Base-by-base conservation (phyloP, 1,140 invertebrate genomes). In the Eupeodes corollae region DNA sequence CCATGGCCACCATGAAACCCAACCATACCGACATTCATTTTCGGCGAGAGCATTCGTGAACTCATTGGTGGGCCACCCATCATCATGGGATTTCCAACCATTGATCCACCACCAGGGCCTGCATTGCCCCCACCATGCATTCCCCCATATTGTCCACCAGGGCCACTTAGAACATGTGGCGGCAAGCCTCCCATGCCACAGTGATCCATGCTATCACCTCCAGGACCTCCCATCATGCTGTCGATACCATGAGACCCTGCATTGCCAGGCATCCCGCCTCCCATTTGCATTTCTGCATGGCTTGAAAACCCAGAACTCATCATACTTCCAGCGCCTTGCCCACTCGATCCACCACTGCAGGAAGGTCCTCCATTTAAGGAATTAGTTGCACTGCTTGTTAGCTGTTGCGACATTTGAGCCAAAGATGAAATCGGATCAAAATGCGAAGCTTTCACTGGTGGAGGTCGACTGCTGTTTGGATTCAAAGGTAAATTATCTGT, bases 381-480 rank as follows among this genome's bases (percentile, higher is more conserved):
- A 26, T 13, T 30, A 53, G 76, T 78, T 10, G 80, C 74, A 32
- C 81, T 79, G 56, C 83, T 89, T 3, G 88, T 90, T 18, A 93
- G 65, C 59, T 91, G 88, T 58, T 93, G 90, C 43, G 86, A 90
- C 91, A 93, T 94, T 67, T 93, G 89, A 18, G 90, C 88, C 56
- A 93, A 76, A 5, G 91, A 94, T 13, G 89, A 88, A 52, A 94
- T 93, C 0, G 91, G 90, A 73, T 94, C 91, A 68, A 93, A 93
- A 56, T 79, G 80, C 44, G 78, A 76, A 12, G 73, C 56, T 57
- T 76, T 79, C 56, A 75, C 76, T 47, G 72, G 74, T 30, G 71
- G 70, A 37, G 75, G 67, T 57, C 73, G 73, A 53, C 77, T 77
- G 40, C 77, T 78, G 68, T 87, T 84, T 6, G 87, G 86, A 74